Conservation (phyloP, 2,797 vertebrate genomes). For the Enteromius trimaculatus region DNA sequence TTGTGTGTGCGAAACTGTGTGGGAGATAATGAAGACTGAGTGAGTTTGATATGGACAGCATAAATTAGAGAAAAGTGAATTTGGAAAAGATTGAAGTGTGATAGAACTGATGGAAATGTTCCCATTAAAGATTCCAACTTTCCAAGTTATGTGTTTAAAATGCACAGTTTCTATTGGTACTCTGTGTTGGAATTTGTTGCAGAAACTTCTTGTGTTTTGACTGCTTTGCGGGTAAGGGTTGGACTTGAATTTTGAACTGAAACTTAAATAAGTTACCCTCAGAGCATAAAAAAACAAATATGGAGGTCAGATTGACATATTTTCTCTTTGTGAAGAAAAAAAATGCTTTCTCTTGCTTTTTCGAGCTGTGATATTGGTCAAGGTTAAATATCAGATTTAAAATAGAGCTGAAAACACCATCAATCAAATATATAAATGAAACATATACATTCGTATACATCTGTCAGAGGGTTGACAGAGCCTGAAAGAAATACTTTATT, state of each 20-base stretch:
- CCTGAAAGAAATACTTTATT: constrained; percentile 55
- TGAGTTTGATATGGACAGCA: constrained; percentile 15
- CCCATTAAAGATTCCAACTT: constrained; percentile 29
- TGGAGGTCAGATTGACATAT: background rate
- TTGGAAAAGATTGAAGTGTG: constrained; percentile 1
- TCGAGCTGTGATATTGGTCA: constrained; percentile 11
- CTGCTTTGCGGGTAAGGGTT: background rate
- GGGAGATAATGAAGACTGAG: constrained; percentile 11
- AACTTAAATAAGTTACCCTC: background rate
- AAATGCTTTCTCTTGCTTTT: constrained; percentile 15
- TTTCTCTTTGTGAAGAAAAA: constrained; percentile 1
- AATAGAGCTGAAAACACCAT: constrained; percentile 39
- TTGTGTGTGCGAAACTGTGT: constrained; percentile 39
- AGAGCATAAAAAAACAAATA: constrained; percentile 16
- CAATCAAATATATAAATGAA: constrained; percentile 40
- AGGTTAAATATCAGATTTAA: constrained; percentile 41
- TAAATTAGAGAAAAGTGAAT: background rate
- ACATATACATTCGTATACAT: constrained; percentile 49
- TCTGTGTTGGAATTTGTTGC: constrained; percentile 31
- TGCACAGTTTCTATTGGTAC: background rate
- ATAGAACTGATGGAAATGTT: constrained; percentile 42
- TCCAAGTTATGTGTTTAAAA: background rate
- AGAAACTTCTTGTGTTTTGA: constrained; percentile 11
- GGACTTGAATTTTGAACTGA: constrained; percentile 2
- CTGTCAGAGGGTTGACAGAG: constrained; percentile 48